Percentiles rank a stretch among this genome's conserved stretches.
These are phyloP conservation scores for Macropodus opercularis DNA, from an alignment of 2,797 vertebrate genomes.

Conservation along the genomic window DNA sequence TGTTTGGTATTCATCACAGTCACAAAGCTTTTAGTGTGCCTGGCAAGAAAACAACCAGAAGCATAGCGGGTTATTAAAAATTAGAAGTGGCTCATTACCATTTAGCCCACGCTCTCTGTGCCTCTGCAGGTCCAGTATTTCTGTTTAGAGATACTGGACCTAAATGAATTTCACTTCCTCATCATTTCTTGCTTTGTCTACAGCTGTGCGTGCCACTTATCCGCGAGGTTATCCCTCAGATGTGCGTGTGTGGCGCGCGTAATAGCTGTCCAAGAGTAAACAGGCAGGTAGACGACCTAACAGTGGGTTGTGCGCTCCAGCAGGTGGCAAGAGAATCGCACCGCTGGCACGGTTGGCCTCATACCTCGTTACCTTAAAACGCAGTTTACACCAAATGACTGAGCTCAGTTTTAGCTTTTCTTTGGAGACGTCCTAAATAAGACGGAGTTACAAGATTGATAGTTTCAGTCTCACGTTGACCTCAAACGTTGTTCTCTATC, in stretches of 20 bases:
- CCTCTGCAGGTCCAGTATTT: conserved; percentile 9
- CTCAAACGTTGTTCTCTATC: neutral
- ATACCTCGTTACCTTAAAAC: conserved; percentile 22
- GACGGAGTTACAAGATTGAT: neutral
- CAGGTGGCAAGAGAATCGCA: conserved; percentile 50
- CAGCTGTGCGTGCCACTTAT: conserved; percentile 24
- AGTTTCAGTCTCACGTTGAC: neutral
- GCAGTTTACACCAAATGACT: conserved; percentile 46
- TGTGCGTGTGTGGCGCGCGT: conserved; percentile 49
- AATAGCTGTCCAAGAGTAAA: conserved; percentile 35
- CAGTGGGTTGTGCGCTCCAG: conserved; percentile 49
- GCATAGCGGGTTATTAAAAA: conserved; percentile 1
- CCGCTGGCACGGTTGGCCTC: conserved; percentile 35
- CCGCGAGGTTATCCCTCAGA: conserved; percentile 51
- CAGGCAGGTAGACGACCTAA: conserved; percentile 37
- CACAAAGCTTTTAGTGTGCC: conserved; percentile 1
- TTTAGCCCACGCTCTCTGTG: conserved; percentile 20
- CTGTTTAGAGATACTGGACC: conserved; percentile 9
- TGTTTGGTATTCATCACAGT: conserved; percentile 1
- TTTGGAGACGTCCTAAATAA: conserved; percentile 19
- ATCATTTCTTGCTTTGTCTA: conserved; percentile 25
- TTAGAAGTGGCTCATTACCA: neutral
- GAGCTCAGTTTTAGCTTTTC: conserved; percentile 22
- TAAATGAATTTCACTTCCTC: conserved; percentile 42
- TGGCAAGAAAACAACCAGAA: conserved; percentile 3